Evolutionary conservation across 2,797 vertebrate species (phyloP).

Genomic region (Brachymystax lenok): DNA sequence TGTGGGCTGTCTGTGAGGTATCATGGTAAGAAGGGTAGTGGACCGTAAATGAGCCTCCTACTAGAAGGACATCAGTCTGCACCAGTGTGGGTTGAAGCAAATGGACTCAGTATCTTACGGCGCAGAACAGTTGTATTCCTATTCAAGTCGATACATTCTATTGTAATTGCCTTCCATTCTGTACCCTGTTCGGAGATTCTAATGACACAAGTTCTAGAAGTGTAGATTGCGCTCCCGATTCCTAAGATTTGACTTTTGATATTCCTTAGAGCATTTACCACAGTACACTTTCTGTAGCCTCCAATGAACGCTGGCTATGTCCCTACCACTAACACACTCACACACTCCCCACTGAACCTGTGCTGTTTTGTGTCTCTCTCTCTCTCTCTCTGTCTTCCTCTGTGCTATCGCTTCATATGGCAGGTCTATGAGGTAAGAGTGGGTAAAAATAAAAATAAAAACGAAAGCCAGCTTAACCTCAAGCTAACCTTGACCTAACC

Average conservation of each 20-base stretch:
- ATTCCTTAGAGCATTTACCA: neutral
- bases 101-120: neutral
- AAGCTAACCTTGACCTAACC: constrained; percentile 62
- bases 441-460: constrained; percentile 46
- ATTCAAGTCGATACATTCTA: neutral
- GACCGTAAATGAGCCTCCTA: neutral
- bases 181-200: neutral
- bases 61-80: neutral
- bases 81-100: neutral
- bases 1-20: constrained; percentile 40
- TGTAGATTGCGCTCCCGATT: neutral
- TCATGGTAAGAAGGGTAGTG: neutral
- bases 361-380: constrained; percentile 74
- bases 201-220: neutral
- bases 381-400: constrained; percentile 69
- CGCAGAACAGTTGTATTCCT: neutral
- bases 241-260: too few species aligned
- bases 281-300: neutral
- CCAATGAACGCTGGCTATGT: neutral
- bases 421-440: constrained; percentile 99
- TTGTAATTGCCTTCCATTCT: neutral
- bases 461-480: constrained; percentile 11
- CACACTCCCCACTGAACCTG: constrained; percentile 64
- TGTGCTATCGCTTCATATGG: constrained; percentile 85
- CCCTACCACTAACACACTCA: neutral